Evolutionary conservation across 2,797 vertebrate genomes (phyloP).

Genomic region (Arnoldichthys spilopterus): DNA sequence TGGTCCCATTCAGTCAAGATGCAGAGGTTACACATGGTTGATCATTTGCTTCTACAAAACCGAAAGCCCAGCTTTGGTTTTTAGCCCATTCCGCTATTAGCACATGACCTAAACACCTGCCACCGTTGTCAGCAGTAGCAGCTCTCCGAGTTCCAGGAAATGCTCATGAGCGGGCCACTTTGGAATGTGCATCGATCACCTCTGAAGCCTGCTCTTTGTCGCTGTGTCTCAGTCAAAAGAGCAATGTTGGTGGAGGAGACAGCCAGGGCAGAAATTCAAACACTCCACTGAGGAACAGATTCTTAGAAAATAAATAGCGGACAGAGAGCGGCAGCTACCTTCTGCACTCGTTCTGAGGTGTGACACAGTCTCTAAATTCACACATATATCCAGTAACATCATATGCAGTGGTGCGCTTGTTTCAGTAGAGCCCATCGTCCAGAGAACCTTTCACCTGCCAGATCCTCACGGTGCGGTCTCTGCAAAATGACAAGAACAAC

Average conservation of each 20-base stretch:
- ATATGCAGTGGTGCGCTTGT: not conserved
- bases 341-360: not conserved
- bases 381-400: not conserved
- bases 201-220: not conserved
- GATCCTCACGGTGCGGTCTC: slow-evolving; percentile 95
- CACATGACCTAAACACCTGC: slow-evolving; percentile 40
- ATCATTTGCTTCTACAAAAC: slow-evolving; percentile 13
- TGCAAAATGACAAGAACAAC: slow-evolving; percentile 63
- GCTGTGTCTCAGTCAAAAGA: not conserved
- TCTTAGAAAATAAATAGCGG: slow-evolving; percentile 1
- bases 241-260: not conserved
- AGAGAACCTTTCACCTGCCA: slow-evolving; percentile 88
- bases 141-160: not conserved
- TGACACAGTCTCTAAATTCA: not conserved
- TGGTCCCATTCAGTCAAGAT: slow-evolving; percentile 53
- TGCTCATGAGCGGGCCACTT: not conserved
- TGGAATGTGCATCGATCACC: not conserved
- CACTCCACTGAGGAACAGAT: not conserved
- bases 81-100: slow-evolving; percentile 17
- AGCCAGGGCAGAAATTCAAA: slow-evolving; percentile 8
- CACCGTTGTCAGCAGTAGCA: slow-evolving; percentile 1
- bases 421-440: slow-evolving; percentile 78
- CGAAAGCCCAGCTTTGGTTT: slow-evolving; percentile 57
- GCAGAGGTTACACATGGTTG: slow-evolving; percentile 20
- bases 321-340: not conserved